Base-by-base conservation (phyloP, 64 coral and sea anemone species). In the Stichodactyla mertensii region DNA sequence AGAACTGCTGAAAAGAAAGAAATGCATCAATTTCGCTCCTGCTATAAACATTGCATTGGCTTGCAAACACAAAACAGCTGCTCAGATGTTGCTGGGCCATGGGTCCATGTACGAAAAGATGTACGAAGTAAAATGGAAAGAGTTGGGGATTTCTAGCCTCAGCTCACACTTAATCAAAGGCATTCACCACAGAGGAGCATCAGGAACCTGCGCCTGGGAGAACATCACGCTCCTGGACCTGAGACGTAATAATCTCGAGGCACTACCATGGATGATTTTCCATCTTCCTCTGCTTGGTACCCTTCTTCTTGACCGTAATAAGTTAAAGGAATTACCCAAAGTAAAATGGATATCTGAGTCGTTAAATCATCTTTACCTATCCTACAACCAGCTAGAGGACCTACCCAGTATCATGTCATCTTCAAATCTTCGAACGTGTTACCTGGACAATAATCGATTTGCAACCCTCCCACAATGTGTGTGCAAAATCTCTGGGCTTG, bases 21-120 rank as follows among this genome's bases (percentile, higher is more conserved):
- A 83, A 24, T 88, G 90, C 70, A 11, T 45, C 0, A 79, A 88
- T 55, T 22, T 92, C 15, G 61, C 78, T 16, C 55, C 86, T 26
- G 90, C 90, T 36, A 92, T 92, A 19, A 88, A 70, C 61, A 80
- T 55, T 19, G 90, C 90, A 18, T 62, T 86, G 81, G 52, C 60
- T 0, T 92, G 55, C 64, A 84, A 84, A 1, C 79, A 87, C 4
- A 86, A 31, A 55, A 78, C 57, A 12, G 90, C 79, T 9, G 24
- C 64, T 15, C 79, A 84, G 51, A 57, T 45, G 51, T 53, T 92
- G 16, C 23, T 92, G 31, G 52, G 86, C 19, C 78, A 88, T 52
- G 86, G 86, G 23, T 83, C 71, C n/a, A 58, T 87, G 54, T 6
- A 71, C 18, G 22, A 51, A 51, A 92, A 52, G 6, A 92, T 77